phyloP scores from a whole-genome alignment of 2,888 invertebrate species.

The Macaria liturata region DNA sequence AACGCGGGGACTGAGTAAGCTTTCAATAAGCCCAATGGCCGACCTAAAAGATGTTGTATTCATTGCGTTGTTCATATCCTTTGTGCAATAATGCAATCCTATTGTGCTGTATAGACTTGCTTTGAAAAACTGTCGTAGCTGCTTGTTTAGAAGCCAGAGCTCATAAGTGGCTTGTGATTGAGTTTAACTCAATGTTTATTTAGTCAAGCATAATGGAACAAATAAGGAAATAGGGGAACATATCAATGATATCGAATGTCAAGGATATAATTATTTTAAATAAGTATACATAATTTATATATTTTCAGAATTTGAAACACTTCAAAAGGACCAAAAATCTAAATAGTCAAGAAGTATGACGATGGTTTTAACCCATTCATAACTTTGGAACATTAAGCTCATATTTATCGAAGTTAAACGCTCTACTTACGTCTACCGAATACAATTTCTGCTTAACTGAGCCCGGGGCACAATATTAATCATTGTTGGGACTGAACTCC shows the following conservation, averaged over 20 bases:
- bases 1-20: conserved; percentile 71
- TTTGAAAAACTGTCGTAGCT: conserved; percentile 34
- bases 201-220: too few relatives aligned
- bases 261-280: too few relatives aligned
- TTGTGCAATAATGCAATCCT: conserved; percentile 70
- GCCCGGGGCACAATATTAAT: conserved; percentile 39
- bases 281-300: too few relatives aligned
- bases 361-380: too few relatives aligned
- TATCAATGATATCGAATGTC: too few relatives aligned
- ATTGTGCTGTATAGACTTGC: conserved; percentile 44
- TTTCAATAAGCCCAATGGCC: conserved; percentile 77
- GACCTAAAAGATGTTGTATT: conserved; percentile 61
- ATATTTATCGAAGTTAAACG: background rate
- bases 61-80: conserved; percentile 65
- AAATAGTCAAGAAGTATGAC: too few relatives aligned
- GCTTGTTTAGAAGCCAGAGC: conserved; percentile 32
- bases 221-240: too few relatives aligned
- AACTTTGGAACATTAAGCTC: too few relatives aligned
- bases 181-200: too few relatives aligned
- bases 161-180: too few relatives aligned
- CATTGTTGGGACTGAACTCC: conserved; percentile 38
- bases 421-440: conserved; percentile 33
- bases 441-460: conserved; percentile 36
- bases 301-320: too few relatives aligned
- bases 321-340: too few relatives aligned